Percentiles rank a stretch among this genome's conserved stretches.
These are phyloP conservation scores for Melanotaenia parkinsoni DNA, from an alignment of 2,797 vertebrate species.

Conservation along the genomic window DNA sequence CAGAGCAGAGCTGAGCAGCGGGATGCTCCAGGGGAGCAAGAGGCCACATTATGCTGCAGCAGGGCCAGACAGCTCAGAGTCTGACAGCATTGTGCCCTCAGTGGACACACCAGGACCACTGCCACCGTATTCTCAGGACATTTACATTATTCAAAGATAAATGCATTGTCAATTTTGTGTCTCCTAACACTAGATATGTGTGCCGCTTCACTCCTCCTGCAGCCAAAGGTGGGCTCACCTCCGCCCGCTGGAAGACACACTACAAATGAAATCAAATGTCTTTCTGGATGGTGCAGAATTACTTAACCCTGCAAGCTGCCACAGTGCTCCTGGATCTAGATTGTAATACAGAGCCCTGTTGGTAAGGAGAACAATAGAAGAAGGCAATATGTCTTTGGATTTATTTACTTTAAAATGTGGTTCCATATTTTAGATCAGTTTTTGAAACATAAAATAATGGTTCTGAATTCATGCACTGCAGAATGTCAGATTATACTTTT, in stretches of 20 bases:
- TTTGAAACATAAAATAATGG: neutral
- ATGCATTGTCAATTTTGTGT: conserved; percentile 90
- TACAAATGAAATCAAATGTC: conserved; percentile 90
- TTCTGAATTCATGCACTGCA: neutral
- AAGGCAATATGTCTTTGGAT: conserved; percentile 23
- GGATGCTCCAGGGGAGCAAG: conserved; percentile 73
- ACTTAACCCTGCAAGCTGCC: conserved; percentile 80
- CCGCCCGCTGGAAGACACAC: conserved; percentile 81
- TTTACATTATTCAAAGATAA: conserved; percentile 92
- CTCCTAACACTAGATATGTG: conserved; percentile 86
- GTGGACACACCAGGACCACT: conserved; percentile 80
- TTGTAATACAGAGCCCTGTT: conserved; percentile 65
- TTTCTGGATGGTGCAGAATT: conserved; percentile 84
- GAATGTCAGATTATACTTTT: neutral
- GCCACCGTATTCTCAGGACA: conserved; percentile 86
- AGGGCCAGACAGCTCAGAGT: conserved; percentile 68
- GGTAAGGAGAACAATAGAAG: conserved; percentile 61
- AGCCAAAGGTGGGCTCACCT: conserved; percentile 87
- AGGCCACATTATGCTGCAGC: conserved; percentile 78
- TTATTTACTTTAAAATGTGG: neutral
- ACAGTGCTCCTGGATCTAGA: conserved; percentile 61
- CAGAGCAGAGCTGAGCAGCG: conserved; percentile 63
- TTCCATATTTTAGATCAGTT: neutral
- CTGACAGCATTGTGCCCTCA: conserved; percentile 78
- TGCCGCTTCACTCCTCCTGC: conserved; percentile 82